These are phyloP conservation scores for Trachemys scripta DNA, from an alignment of 2,113 vertebrate species.

Conservation along the genomic window DNA sequence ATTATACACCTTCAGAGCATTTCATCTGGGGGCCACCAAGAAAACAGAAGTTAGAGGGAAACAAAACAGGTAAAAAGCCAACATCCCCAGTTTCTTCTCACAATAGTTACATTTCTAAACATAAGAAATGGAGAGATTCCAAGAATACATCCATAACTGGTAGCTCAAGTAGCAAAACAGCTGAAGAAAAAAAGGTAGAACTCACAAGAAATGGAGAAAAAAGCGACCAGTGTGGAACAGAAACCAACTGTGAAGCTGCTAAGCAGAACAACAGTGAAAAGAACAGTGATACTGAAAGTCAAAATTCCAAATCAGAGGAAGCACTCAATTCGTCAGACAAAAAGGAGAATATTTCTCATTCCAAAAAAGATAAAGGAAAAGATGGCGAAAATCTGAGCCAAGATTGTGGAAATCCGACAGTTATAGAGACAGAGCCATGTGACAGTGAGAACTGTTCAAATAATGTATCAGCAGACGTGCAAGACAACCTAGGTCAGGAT, in stretches of 20 bases:
- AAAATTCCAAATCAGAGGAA: constrained; percentile 56
- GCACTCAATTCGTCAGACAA: constrained; percentile 7
- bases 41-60: constrained; percentile 77
- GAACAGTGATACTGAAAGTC: constrained; percentile 18
- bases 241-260: constrained; percentile 43
- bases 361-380: constrained; percentile 44
- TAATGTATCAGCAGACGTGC: constrained; percentile 26
- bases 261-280: constrained; percentile 40
- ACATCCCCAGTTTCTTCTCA: constrained; percentile 63
- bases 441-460: constrained; percentile 27
- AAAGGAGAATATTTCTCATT: constrained; percentile 29
- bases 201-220: constrained; percentile 61
- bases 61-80: constrained; percentile 73
- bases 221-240: not conserved
- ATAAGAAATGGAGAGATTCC: constrained; percentile 74
- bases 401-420: constrained; percentile 44
- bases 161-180: constrained; percentile 61
- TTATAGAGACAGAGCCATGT: constrained; percentile 23
- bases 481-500: constrained; percentile 24
- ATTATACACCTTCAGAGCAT: constrained; percentile 91
- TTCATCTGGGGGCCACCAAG: constrained; percentile 94
- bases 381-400: constrained; percentile 41
- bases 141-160: constrained; percentile 35
- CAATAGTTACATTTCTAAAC: constrained; percentile 62
- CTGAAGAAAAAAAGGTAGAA: constrained; percentile 73